phyloP scores from a whole-genome alignment of 2,113 vertebrate genomes.

The Spheniscus mendiculus region DNA sequence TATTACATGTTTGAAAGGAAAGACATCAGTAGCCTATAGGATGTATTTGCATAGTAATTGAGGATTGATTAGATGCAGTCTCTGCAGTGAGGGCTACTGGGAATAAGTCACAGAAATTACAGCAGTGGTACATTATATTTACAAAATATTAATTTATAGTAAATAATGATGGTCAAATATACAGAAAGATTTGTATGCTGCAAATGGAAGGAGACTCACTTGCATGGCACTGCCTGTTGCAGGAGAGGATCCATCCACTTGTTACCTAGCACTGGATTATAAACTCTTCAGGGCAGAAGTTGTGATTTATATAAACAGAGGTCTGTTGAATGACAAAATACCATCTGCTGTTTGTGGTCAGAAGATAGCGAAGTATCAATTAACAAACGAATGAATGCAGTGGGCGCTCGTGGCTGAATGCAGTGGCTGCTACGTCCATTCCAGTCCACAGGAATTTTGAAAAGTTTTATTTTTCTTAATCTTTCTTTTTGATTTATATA shows the following conservation, averaged over 20 bases:
- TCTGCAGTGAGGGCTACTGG: conserved; percentile 33
- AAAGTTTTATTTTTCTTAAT: neutral
- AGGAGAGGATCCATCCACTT: neutral
- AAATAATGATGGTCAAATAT: conserved; percentile 25
- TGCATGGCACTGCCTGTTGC: neutral
- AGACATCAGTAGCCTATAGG: conserved; percentile 35
- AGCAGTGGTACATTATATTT: conserved; percentile 36
- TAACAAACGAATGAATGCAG: neutral
- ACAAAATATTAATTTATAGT: conserved; percentile 34
- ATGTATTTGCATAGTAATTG: conserved; percentile 60
- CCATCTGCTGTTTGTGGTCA: conserved; percentile 13
- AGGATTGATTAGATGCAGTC: conserved; percentile 56
- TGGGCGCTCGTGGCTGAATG: neutral
- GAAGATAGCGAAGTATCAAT: neutral
- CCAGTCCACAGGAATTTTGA: neutral
- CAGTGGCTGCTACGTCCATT: neutral
- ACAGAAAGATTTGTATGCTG: neutral
- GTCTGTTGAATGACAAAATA: neutral
- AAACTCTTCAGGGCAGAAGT: neutral
- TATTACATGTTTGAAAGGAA: conserved; percentile 47
- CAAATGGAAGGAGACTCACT: neutral
- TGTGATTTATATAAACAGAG: neutral
- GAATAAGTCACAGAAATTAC: conserved; percentile 8
- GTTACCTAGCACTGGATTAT: neutral
- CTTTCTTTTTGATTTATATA: neutral